Conservation (phyloP, 2,888 invertebrate genomes). For the Chloroclysta siterata region DNA sequence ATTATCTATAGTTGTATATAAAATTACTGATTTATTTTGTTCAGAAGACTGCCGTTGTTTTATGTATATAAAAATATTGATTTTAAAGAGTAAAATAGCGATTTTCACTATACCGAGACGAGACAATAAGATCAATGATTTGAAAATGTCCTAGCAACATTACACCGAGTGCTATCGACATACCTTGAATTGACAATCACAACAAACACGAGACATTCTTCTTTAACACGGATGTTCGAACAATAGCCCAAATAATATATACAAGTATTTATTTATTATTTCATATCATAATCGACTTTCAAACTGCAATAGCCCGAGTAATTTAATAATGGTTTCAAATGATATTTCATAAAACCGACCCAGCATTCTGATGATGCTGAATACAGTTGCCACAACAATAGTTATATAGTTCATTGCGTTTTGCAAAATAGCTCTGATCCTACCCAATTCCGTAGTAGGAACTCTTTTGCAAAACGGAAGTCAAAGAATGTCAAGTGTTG, state of each 20-base stretch:
- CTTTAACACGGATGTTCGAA: conserved; percentile 66
- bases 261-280: conserved; percentile 62
- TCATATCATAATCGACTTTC: conserved; percentile 52
- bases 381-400: conserved; percentile 76
- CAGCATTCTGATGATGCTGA: conserved; percentile 56
- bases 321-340: conserved; percentile 62
- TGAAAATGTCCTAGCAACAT: conserved; percentile 49
- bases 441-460: conserved; percentile 33
- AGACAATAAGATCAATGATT: conserved; percentile 55
- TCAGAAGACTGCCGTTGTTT: conserved; percentile 81
- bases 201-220: conserved; percentile 76
- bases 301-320: conserved; percentile 80
- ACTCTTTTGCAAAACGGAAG: conserved; percentile 55
- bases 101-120: conserved; percentile 71
- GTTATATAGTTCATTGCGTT: conserved; percentile 68
- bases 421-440: conserved; percentile 52
- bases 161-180: conserved; percentile 48
- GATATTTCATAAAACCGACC: conserved; percentile 54
- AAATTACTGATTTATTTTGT: conserved; percentile 70
- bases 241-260: conserved; percentile 67
- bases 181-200: conserved; percentile 60
- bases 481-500: conserved; percentile 83
- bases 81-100: conserved; percentile 71
- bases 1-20: conserved; percentile 69
- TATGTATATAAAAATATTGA: conserved; percentile 57